Conservation (phyloP, 2,797 vertebrate genomes). For the Lutjanus campechanus region DNA sequence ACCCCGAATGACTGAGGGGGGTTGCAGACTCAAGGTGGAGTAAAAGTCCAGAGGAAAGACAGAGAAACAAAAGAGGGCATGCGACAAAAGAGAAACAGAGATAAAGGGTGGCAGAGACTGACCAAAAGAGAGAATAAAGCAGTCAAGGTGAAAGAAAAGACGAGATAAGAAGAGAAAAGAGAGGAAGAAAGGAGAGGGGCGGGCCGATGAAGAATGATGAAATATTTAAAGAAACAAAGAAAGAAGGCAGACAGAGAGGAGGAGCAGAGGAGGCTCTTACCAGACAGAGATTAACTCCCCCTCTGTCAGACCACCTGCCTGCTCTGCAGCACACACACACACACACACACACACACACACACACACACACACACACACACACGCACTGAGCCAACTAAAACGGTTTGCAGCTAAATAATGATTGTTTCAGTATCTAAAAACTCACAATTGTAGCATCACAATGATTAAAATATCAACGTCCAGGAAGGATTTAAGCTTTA, state of each 20-base stretch:
- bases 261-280: constrained; percentile 58
- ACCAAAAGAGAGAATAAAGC: constrained; percentile 7
- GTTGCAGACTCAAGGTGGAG: constrained; percentile 30
- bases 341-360: constrained; percentile 22
- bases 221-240: constrained; percentile 72
- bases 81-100: constrained; percentile 15
- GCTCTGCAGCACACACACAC: constrained; percentile 26
- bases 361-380: constrained; percentile 1
- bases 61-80: constrained; percentile 29
- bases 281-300: constrained; percentile 74
- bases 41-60: constrained; percentile 37
- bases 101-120: constrained; percentile 4
- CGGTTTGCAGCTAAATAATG: constrained; percentile 18
- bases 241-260: constrained; percentile 60
- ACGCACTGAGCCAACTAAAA: background rate
- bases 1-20: constrained; percentile 29
- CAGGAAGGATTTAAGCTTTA: constrained; percentile 1
- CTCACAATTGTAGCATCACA: background rate
- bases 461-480: background rate
- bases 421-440: constrained; percentile 24
- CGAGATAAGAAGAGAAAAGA: constrained; percentile 27
- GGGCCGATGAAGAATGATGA: constrained; percentile 45
- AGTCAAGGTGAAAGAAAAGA: constrained; percentile 48
- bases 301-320: constrained; percentile 72
- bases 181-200: background rate